These are phyloP conservation scores for Pachypsylla venusta DNA, from an alignment of 1,140 invertebrate genomes.

Conservation along the genomic window DNA sequence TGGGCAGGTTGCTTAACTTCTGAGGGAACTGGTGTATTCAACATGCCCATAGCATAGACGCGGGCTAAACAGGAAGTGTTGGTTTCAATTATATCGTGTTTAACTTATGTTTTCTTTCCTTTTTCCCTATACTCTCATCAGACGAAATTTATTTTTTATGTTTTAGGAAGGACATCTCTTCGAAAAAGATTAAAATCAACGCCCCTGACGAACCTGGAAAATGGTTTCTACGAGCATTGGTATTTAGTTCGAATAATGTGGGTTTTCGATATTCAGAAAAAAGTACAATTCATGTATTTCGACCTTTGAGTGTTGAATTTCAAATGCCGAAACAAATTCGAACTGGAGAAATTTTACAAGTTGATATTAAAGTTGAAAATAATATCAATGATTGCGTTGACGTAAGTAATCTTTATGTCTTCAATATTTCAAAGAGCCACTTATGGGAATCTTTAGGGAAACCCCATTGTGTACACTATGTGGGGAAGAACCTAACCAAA, in stretches of 20 bases:
- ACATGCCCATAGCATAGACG: no score
- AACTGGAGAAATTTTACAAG: slow-evolving; percentile 42
- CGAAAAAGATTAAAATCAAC: slow-evolving; percentile 36
- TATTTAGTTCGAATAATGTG: slow-evolving; percentile 32
- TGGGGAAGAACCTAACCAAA: no score
- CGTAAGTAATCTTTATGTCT: slow-evolving; percentile 33
- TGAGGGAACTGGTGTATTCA: no score
- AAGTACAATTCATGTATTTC: slow-evolving; percentile 37
- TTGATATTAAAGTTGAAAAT: slow-evolving; percentile 46
- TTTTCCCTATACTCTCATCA: no score
- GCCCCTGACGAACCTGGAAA: slow-evolving; percentile 40
- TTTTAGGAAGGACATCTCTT: slow-evolving; percentile 28
- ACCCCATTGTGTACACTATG: no score
- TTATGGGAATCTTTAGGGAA: no score
- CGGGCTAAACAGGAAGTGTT: no score
- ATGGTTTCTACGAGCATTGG: slow-evolving; percentile 42
- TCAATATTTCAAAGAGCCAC: no score
- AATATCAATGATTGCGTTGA: slow-evolving; percentile 49
- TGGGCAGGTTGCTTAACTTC: no score
- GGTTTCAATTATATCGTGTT: no score
- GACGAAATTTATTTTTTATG: slow-evolving; percentile 14
- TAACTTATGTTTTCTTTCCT: no score
- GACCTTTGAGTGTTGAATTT: slow-evolving; percentile 41
- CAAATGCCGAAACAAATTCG: slow-evolving; percentile 37
- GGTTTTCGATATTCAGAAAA: slow-evolving; percentile 40